Conservation (phyloP, 2,888 invertebrate genomes). For the Cryptocheilus praepositus region DNA sequence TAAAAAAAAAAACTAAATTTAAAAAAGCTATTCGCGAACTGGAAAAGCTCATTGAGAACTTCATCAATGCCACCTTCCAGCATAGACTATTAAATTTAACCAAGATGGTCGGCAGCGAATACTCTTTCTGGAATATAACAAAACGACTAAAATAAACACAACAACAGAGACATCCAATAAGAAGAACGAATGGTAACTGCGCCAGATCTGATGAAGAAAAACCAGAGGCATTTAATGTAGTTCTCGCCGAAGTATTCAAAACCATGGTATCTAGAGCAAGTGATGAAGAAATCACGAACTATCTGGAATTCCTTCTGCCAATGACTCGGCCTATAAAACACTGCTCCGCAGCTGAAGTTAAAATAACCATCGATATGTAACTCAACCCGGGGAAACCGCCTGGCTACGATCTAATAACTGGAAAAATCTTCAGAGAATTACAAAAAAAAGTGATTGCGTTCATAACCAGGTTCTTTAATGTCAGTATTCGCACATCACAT, state of each 20-base stretch:
- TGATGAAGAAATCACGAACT: no score
- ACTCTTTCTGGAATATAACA: slow-evolving; percentile 53
- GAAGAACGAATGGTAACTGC: slow-evolving; percentile 37
- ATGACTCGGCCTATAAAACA: slow-evolving; percentile 10
- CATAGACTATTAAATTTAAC: no score
- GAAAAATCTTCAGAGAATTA: slow-evolving; percentile 48
- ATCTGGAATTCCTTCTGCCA: slow-evolving; percentile 12
- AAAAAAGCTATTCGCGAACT: no score
- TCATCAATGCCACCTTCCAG: no score
- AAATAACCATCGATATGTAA: not conserved
- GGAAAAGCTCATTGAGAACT: no score
- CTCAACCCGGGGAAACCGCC: slow-evolving; percentile 37
- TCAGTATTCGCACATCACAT: slow-evolving; percentile 45
- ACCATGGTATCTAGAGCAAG: no score
- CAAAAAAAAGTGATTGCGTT: slow-evolving; percentile 39
- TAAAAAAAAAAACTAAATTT: no score
- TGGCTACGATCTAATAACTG: slow-evolving; percentile 54
- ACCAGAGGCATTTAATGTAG: slow-evolving; percentile 41
- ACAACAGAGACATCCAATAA: slow-evolving; percentile 35
- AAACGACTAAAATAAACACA: slow-evolving; percentile 38
- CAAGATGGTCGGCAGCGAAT: no score
- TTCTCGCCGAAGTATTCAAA: slow-evolving; percentile 40
- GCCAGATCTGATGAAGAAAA: slow-evolving; percentile 42
- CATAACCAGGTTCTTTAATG: slow-evolving; percentile 53
- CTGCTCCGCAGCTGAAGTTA: slow-evolving; percentile 20